Base-by-base conservation (phyloP, 2,888 invertebrate genomes). In the Odontocolon sp. region DNA sequence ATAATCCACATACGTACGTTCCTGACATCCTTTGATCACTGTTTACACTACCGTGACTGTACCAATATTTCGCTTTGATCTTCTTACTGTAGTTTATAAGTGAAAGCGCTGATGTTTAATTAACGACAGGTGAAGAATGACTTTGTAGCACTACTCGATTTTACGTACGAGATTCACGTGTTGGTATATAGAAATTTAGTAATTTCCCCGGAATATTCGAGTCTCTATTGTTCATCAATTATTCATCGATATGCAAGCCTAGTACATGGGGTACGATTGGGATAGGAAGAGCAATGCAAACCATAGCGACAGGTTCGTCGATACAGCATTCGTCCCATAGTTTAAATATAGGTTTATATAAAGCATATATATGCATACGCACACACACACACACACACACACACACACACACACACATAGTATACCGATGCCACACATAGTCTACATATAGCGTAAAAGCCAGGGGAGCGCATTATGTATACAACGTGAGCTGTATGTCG, bases 221-320 rank as follows among this genome's bases (percentile, higher is more conserved):
- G 9, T 52, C 11, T 56, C 64, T 45, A 70, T 73, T 68, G 52
- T 59, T 59, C 52, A 33, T 68, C 21, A 54, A 78, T 78, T 67
- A 78, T 75, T 66, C 72, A 68, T 76, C 40, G 64, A 68, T 56
- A 33, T 57, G 42, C 61, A n/a, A n/a, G n/a, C n/a, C n/a, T n/a
- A n/a, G n/a, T n/a, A n/a, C n/a, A n/a, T n/a, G n/a, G n/a, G 38
- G 16, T 14, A 26, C 5, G 5, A n/a, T n/a, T n/a, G n/a, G 8
- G 9, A 21, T n/a, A 38, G 11, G 40, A 16, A 26, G 14, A 26
- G 31, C 31, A 8, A 28, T 8, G 18, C 18, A 50, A 59, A 36
- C 56, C 9, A 23, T 21, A 28, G 45, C 45, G 26, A 33, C n/a
- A n/a, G 8, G 3, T 40, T 36, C 40, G 54, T 54, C 40, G 36